Base-by-base conservation (phyloP, 2,113 vertebrate species). In the Syngnathus scovelli region DNA sequence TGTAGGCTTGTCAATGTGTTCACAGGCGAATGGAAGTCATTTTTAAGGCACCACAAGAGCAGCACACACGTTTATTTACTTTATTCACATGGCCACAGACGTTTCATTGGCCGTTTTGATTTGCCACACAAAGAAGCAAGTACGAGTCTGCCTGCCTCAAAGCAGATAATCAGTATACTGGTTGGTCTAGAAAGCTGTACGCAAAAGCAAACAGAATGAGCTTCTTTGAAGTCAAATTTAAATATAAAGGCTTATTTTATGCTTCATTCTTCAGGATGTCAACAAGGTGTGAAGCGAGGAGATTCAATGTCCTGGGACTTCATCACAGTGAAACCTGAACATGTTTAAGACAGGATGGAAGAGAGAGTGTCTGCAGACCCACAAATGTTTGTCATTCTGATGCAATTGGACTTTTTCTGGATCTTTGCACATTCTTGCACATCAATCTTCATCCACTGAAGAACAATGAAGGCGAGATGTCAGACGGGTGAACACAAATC, bases 21-120 rank as follows among this genome's bases (percentile, higher is more conserved):
- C 77, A 23, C n/a, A 43, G 39, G 60, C 80, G 80, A 83, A 81
- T 67, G 63, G 63, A 43, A 76, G 65, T 74, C 55, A 76, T 76
- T 84, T 83, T 76, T 64, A 77, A 79, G 78, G 74, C 86, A 78
- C 79, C 85, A 79, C 83, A 87, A 85, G 84, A 79, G 83, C 80
- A 81, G 83, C 61, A 52, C 48, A 23, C 82, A 89, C 83, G 83
- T 87, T 83, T 87, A 83, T 88, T 88, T 87, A 77, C 82, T 87
- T 82, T 70, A 75, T 70, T 83, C 74, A 80, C 43, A 82, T 71
- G 76, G 77, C 80, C 68, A 23, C 71, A 81, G 80, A 64, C 37
- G 37, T 72, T 81, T 78, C 75, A 64, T 51, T 75, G 78, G 71
- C 64, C 68, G 51, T 70, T 78, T 70, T 64, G 69, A 66, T 77